Evolutionary conservation across 1,140 invertebrate genomes (phyloP), one percentile per base, ranked within the genome.

Genomic region (Cydia splendana): DNA sequence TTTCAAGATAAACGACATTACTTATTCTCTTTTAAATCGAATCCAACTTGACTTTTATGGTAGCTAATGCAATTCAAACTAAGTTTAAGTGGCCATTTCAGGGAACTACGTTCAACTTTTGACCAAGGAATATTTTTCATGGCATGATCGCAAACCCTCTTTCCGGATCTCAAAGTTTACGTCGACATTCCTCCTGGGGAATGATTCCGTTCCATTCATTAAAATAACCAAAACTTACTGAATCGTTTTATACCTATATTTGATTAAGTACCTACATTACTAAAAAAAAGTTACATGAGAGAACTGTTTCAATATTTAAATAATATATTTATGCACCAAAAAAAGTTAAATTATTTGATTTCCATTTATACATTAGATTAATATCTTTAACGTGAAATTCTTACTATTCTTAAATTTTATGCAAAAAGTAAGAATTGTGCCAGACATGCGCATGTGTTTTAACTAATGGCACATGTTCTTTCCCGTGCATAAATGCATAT

Each of bases 21-120:
- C 67, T 71, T 45, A 18, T 15, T 34, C 20, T 28, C 7, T 42
- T 42, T 45, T 71, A 42, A 71, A 71, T 45, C 30, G 15, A 38
- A 71, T 71, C 10, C 30, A 38, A 69, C 65, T 15, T 28, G 28
- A 71, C 57, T 67, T 69, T 69, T 71, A 71, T 42, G 34, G 67
- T 71, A 20, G 30, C 1, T 12, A 71, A 71, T 71, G 67, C 67
- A 71, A 71, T 71, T 71, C 34, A 71, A 38, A 24, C n/a, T 10
- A 71, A 71, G 67, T 71, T 71, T 71, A 71, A 71, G 34, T 71
- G 67, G 67, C 67, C 67, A 34, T 18, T 71, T 62, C 20, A 9
- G 38, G 38, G 34, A 45, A 71, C 13, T 45, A 71, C 67, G 34
- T 18, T 71, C 30, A 71, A 71, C 67, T 71, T 71, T 62, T 71